Evolutionary conservation across 1,140 invertebrate species (phyloP).

Genomic region (Bombus waltoni): DNA sequence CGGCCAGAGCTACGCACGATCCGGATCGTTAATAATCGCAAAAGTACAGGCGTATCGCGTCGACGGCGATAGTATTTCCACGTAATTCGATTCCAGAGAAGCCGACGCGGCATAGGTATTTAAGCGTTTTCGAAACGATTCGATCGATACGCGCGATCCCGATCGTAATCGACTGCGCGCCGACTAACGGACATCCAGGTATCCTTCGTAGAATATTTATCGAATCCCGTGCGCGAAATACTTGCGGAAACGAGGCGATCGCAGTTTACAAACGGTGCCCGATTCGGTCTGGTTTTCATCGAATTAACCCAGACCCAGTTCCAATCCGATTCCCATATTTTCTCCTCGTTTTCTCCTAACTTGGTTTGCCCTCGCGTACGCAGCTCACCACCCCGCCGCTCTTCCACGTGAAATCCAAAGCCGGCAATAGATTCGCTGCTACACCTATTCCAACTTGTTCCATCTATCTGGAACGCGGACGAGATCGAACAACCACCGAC

Average conservation of each 20-base stretch:
- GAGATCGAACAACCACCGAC: too few relatives aligned
- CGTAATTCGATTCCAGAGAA: conserved; percentile 40
- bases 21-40: conserved; percentile 45
- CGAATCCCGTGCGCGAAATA: conserved; percentile 37
- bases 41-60: conserved; percentile 45
- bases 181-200: background rate
- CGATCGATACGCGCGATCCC: conserved; percentile 31
- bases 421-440: too few relatives aligned
- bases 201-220: conserved; percentile 49
- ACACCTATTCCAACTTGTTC: too few relatives aligned
- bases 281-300: conserved; percentile 27
- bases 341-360: background rate
- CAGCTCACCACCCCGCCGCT: too few relatives aligned
- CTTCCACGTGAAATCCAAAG: too few relatives aligned
- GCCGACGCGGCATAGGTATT: conserved; percentile 35
- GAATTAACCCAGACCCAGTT: conserved; percentile 45
- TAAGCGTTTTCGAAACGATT: conserved; percentile 50
- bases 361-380: background rate
- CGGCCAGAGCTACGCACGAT: background rate
- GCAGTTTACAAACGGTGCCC: conserved; percentile 7
- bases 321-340: conserved; percentile 19
- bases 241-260: conserved; percentile 31
- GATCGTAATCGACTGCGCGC: conserved; percentile 40
- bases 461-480: too few relatives aligned
- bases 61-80: conserved; percentile 48